A percentile compares a stretch with the other conserved stretches of the same genome.
Conservation (phyloP, 1,140 invertebrate species). For the Penaeus vannamei region DNA sequence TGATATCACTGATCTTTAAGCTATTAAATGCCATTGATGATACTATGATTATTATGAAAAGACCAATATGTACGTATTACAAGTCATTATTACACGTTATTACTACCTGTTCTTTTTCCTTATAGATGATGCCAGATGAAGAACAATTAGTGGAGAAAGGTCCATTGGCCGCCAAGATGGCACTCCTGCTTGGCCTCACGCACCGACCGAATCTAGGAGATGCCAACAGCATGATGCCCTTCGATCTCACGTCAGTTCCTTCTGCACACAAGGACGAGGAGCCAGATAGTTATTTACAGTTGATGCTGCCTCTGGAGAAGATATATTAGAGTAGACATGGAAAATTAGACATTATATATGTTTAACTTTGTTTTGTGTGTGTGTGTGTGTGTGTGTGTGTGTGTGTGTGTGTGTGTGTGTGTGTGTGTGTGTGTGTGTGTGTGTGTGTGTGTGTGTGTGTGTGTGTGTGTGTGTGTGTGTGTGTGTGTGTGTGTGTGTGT, state of each 20-base stretch:
- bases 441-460: background rate
- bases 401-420: background rate
- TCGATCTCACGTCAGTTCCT: background rate
- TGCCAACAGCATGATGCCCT: constrained; percentile 51
- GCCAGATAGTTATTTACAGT: background rate
- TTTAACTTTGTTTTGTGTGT: background rate
- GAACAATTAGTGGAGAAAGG: constrained; percentile 67
- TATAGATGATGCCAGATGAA: constrained; percentile 71
- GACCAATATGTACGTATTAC: background rate
- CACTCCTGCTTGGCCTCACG: constrained; percentile 69
- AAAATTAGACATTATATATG: background rate
- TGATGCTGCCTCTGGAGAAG: constrained; percentile 52
- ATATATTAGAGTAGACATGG: background rate
- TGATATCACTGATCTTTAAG: too few species aligned
- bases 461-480: background rate
- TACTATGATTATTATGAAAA: background rate
- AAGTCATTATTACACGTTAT: background rate
- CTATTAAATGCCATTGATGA: too few species aligned
- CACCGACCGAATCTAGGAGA: constrained; percentile 69
- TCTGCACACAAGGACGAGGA: background rate
- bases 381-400: constrained; percentile 14
- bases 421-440: too few species aligned
- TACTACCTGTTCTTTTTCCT: background rate
- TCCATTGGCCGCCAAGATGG: constrained; percentile 70
- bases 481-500: background rate